These are phyloP conservation scores for Phaetusa simplex DNA, from an alignment of 2,113 vertebrate genomes.

Conservation along the genomic window DNA sequence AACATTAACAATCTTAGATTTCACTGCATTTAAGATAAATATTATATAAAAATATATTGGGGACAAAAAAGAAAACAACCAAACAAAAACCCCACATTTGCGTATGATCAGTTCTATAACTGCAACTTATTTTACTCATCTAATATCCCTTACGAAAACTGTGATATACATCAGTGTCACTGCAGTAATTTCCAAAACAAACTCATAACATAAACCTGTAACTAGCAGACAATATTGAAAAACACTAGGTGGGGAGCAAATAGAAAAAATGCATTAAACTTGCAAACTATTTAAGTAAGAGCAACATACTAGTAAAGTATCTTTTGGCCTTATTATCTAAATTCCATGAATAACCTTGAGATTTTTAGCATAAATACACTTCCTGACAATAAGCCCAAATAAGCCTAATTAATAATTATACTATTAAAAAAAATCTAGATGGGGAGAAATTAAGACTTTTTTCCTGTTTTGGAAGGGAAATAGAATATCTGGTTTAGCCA, in stretches of 20 bases:
- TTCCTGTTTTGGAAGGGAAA: neutral
- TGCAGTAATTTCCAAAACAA: neutral
- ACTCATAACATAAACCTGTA: neutral
- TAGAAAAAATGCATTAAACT: neutral
- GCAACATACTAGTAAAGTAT: neutral
- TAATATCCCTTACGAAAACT: neutral
- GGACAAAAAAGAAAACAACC: accelerated
- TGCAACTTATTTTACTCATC: neutral
- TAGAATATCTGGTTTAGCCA: neutral
- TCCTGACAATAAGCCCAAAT: neutral
- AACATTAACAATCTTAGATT: neutral
- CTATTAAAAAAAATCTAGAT: neutral
- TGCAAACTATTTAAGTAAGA: neutral
- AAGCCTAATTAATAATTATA: neutral
- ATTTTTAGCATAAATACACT: neutral
- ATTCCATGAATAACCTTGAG: neutral
- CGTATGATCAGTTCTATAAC: accelerated
- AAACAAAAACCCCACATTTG: neutral
- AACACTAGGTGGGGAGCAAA: neutral
- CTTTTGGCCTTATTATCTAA: neutral
- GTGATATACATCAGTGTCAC: neutral
- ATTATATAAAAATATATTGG: neutral
- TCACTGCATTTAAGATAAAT: neutral
- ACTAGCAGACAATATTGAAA: neutral
- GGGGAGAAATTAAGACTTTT: accelerated